A percentile compares a stretch with the other conserved stretches of the same genome.
Conservation (phyloP, 2,797 vertebrate species). For the Chromis chromis region DNA sequence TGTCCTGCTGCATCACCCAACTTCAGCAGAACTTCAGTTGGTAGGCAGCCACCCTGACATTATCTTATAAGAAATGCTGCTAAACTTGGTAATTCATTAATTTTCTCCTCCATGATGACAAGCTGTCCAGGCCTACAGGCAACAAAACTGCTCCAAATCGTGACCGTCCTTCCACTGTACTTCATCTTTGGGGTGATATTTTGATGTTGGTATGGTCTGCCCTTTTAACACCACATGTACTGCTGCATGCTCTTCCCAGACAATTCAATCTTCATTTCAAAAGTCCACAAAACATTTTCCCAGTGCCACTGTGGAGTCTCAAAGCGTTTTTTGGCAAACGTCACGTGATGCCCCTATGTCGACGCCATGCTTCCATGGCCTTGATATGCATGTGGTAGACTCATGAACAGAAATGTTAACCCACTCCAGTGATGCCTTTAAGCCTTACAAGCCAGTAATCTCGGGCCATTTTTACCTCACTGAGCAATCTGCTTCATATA, state of each 20-base stretch:
- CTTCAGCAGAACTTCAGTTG: neutral
- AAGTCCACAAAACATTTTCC: neutral
- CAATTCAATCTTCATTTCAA: neutral
- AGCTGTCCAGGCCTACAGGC: neutral
- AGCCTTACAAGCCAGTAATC: neutral
- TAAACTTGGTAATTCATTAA: neutral
- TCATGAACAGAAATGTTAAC: neutral
- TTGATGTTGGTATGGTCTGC: too few species aligned
- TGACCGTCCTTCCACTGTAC: neutral
- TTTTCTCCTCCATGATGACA: neutral
- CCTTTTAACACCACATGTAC: too few species aligned
- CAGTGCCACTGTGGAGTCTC: too few species aligned
- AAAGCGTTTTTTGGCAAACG: neutral
- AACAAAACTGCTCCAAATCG: slow-evolving; percentile 5
- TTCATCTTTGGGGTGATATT: neutral
- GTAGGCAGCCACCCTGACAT: neutral
- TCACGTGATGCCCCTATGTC: neutral
- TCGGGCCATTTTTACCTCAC: too few species aligned
- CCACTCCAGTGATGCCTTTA: neutral
- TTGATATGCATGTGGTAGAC: neutral
- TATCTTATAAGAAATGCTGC: neutral
- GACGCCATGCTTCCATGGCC: neutral
- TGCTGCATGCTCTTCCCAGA: neutral
- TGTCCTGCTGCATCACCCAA: neutral
- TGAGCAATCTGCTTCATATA: neutral